Conservation (phyloP, 2,797 vertebrate genomes). For the Harpagifer antarcticus region DNA sequence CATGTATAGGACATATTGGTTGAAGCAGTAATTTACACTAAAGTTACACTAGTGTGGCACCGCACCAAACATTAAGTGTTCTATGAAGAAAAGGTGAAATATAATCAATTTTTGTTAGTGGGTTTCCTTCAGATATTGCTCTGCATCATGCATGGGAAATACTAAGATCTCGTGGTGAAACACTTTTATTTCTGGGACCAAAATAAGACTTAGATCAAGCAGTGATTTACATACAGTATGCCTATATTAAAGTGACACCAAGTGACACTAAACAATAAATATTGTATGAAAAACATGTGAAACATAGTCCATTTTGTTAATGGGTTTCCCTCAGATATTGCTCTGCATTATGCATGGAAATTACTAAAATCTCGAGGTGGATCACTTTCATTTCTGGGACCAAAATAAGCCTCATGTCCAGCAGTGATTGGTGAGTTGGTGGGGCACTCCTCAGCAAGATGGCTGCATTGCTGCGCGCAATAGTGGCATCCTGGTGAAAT, state of each 20-base stretch:
- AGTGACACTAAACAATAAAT: neutral
- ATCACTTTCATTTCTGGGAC: constrained; percentile 6
- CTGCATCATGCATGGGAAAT: neutral
- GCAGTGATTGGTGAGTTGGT: constrained; percentile 57
- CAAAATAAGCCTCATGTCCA: constrained; percentile 14
- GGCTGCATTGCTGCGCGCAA: constrained; percentile 81
- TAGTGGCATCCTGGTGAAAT: constrained; percentile 80
- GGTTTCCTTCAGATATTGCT: neutral
- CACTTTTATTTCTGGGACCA: constrained; percentile 6
- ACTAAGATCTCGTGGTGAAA: neutral
- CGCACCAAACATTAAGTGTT: neutral
- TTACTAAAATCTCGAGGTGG: neutral
- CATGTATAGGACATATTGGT: neutral
- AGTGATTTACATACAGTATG: constrained; percentile 40
- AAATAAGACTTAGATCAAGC: constrained; percentile 21
- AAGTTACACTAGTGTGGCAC: neutral
- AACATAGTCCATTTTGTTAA: too few species aligned
- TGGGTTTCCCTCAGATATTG: neutral
- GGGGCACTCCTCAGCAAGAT: constrained; percentile 79
- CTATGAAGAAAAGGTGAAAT: neutral
- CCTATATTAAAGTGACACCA: neutral
- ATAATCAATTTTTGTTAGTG: too few species aligned
- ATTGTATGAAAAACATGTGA: neutral
- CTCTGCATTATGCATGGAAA: neutral
- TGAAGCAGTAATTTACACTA: constrained; percentile 45